These are phyloP conservation scores for Gobius niger DNA, from an alignment of 2,113 vertebrate genomes.

Conservation along the genomic window DNA sequence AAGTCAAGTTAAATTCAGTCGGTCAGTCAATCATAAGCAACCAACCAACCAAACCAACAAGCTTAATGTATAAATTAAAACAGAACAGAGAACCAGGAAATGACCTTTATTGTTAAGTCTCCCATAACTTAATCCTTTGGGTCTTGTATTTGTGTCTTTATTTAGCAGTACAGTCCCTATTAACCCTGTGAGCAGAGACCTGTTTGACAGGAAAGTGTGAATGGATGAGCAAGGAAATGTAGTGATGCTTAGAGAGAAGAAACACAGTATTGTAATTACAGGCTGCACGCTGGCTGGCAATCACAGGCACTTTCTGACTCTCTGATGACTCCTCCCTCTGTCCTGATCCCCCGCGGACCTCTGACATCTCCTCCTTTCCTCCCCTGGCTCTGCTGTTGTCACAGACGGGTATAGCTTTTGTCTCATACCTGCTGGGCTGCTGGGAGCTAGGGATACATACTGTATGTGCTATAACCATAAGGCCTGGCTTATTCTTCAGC, in stretches of 20 bases:
- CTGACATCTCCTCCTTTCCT: conserved; percentile 32
- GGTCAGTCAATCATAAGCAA: too few species aligned
- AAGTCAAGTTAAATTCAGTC: too few species aligned
- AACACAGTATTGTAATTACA: conserved; percentile 64
- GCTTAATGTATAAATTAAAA: too few species aligned
- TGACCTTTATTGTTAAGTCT: not conserved
- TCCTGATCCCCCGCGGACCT: conserved; percentile 45
- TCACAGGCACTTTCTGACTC: conserved; percentile 60
- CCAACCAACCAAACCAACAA: too few species aligned
- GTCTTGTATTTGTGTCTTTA: conserved; percentile 36
- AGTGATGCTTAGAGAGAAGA: conserved; percentile 30
- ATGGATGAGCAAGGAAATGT: conserved; percentile 40
- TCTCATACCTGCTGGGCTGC: conserved; percentile 40
- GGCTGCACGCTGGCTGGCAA: conserved; percentile 68
- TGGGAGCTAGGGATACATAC: conserved; percentile 26
- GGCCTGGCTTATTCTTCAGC: conserved; percentile 23
- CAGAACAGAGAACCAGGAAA: not conserved
- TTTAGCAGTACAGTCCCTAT: conserved; percentile 50
- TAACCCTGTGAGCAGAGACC: conserved; percentile 59
- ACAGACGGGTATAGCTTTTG: conserved; percentile 39
- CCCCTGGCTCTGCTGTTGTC: conserved; percentile 16
- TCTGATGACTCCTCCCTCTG: conserved; percentile 36
- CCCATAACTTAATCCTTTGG: not conserved
- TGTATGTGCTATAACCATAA: conserved; percentile 23
- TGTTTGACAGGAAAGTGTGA: conserved; percentile 58